Evolutionary conservation across 2,113 vertebrate species (phyloP).

Genomic region (Lepisosteus osseus): DNA sequence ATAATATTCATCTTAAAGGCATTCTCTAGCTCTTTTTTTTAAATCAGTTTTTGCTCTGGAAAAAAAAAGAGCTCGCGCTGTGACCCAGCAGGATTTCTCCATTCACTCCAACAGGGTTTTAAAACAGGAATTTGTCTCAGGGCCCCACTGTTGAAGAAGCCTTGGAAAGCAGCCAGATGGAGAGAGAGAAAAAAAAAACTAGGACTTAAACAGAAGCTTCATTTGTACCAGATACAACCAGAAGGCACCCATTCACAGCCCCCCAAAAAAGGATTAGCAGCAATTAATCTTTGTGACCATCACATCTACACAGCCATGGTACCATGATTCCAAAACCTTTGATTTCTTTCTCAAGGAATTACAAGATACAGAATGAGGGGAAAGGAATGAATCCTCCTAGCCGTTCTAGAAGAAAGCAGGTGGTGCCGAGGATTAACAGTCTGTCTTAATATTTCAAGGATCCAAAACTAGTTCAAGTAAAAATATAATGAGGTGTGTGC

Average conservation of each 20-base stretch:
- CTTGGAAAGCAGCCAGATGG: neutral
- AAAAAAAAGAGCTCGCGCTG: neutral
- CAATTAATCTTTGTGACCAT: neutral
- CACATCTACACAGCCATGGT: neutral
- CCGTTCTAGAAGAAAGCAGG: too few relatives aligned
- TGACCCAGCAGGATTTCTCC: neutral
- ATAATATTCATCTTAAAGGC: too few relatives aligned
- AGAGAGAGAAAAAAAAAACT: neutral
- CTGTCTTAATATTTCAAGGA: too few relatives aligned
- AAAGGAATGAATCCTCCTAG: too few relatives aligned
- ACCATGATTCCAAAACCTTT: too few relatives aligned
- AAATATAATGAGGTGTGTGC: too few relatives aligned
- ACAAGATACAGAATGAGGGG: too few relatives aligned
- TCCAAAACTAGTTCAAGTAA: too few relatives aligned
- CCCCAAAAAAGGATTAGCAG: neutral
- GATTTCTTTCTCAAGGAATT: too few relatives aligned
- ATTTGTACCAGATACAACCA: neutral
- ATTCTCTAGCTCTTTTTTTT: neutral
- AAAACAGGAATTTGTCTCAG: neutral
- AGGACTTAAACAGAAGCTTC: neutral
- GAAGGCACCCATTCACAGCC: neutral
- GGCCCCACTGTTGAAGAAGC: neutral
- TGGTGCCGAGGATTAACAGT: too few relatives aligned
- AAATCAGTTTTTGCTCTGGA: neutral
- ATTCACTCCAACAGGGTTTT: neutral